Evolutionary conservation across 2,797 vertebrate species (phyloP).

Genomic region (Xyrichtys novacula): DNA sequence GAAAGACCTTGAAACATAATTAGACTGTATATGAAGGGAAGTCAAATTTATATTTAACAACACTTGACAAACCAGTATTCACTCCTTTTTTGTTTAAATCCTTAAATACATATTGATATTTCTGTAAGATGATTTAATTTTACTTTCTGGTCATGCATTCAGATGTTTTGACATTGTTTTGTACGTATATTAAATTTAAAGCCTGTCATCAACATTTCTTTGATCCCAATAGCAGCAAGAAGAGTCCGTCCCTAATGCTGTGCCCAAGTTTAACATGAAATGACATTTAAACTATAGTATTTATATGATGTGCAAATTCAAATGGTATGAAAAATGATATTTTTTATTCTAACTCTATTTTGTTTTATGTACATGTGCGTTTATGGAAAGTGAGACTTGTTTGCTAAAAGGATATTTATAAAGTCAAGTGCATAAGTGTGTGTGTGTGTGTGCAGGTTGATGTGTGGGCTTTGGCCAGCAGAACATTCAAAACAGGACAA

Average conservation of each 20-base stretch:
- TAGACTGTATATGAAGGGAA: constrained; percentile 36
- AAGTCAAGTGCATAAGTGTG: constrained; percentile 1
- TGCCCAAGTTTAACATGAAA: constrained; percentile 13
- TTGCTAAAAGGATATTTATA: constrained; percentile 20
- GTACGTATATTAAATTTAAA: constrained; percentile 13
- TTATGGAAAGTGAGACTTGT: constrained; percentile 31
- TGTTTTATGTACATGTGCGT: constrained; percentile 17
- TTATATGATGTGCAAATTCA: constrained; percentile 7
- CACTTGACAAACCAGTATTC: constrained; percentile 23
- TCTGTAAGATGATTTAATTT: constrained; percentile 23
- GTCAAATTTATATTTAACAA: constrained; percentile 6
- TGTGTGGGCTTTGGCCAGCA: neutral
- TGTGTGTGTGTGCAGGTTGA: constrained; percentile 1
- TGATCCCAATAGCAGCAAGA: constrained; percentile 8
- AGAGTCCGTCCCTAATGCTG: neutral
- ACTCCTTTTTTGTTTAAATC: constrained; percentile 39
- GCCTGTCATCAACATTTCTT: constrained; percentile 30
- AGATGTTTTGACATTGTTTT: constrained; percentile 30
- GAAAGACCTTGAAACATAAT: neutral
- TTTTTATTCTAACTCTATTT: constrained; percentile 11
- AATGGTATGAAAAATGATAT: constrained; percentile 4
- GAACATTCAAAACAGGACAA: constrained; percentile 6
- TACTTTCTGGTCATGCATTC: neutral
- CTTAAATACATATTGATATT: constrained; percentile 25
- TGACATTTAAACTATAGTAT: neutral